A percentile compares a stretch with the other conserved stretches of the same genome.
Conservation (phyloP, 2,113 vertebrate genomes). For the Sula dactylatra region DNA sequence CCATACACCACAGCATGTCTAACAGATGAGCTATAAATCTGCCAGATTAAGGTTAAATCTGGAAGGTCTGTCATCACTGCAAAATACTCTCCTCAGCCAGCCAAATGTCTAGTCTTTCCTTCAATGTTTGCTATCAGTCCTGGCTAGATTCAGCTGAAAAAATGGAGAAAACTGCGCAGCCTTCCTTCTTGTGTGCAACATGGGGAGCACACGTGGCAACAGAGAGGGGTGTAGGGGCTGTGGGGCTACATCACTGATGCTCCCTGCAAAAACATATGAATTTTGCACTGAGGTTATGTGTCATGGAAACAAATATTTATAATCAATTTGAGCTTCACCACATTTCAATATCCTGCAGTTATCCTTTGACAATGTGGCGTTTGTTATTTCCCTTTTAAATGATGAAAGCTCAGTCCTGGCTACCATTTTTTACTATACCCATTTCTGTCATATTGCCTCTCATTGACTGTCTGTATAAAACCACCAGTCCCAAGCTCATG, state of each 20-base stretch:
- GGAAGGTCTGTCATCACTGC: not conserved
- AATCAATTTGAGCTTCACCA: not conserved
- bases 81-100: not conserved
- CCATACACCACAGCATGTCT: not conserved
- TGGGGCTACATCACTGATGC: fast-evolving
- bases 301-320: not conserved
- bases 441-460: not conserved
- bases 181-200: not conserved
- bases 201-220: fast-evolving
- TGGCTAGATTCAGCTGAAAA: not conserved
- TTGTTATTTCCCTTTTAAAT: not conserved
- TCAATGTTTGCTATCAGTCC: not conserved
- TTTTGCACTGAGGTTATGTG: not conserved
- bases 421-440: not conserved
- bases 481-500: not conserved
- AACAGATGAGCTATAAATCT: conserved; percentile 7
- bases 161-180: not conserved
- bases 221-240: fast-evolving
- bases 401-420: not conserved
- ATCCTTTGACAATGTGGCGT: not conserved
- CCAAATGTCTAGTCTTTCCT: not conserved
- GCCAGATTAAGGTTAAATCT: not conserved
- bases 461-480: not conserved
- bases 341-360: not conserved
- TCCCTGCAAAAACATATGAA: not conserved